Percentiles rank a stretch among this genome's conserved stretches.
Conservation (phyloP, 53 echinoderm and acorn worm species). For the Mesocentrotus franciscanus region DNA sequence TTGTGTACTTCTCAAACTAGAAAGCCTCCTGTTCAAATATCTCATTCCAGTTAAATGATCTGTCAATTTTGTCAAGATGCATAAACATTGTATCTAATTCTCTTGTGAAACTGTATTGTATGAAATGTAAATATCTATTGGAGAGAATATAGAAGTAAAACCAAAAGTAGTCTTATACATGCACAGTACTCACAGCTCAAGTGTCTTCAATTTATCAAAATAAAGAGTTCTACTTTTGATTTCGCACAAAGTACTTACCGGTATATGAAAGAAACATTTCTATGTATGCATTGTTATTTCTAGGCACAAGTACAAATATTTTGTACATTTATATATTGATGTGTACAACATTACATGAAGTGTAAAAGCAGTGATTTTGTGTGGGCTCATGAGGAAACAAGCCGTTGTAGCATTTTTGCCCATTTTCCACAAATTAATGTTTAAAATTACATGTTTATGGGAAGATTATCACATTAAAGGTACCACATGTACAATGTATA, state of each 20-base stretch:
- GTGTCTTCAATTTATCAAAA: slow-evolving; percentile 40
- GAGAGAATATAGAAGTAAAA: background rate
- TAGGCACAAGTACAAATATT: background rate
- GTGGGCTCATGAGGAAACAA: too few relatives aligned
- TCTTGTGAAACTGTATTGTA: too few relatives aligned
- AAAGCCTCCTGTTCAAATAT: background rate
- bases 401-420: too few relatives aligned
- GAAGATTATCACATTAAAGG: too few relatives aligned
- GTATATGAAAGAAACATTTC: background rate
- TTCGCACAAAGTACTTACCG: slow-evolving; percentile 15
- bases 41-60: background rate
- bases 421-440: too few relatives aligned
- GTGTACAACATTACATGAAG: background rate
- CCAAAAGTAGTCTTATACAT: slow-evolving; percentile 10
- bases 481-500: too few relatives aligned
- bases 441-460: too few relatives aligned
- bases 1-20: background rate
- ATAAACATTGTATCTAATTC: background rate
- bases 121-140: background rate
- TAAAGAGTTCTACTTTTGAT: background rate
- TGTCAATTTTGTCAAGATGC: background rate
- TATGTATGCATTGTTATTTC: background rate
- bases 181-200: slow-evolving; percentile 32
- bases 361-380: background rate
- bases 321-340: background rate